Conservation (phyloP, 1,140 invertebrate species). For the Diorhabda carinulata region DNA sequence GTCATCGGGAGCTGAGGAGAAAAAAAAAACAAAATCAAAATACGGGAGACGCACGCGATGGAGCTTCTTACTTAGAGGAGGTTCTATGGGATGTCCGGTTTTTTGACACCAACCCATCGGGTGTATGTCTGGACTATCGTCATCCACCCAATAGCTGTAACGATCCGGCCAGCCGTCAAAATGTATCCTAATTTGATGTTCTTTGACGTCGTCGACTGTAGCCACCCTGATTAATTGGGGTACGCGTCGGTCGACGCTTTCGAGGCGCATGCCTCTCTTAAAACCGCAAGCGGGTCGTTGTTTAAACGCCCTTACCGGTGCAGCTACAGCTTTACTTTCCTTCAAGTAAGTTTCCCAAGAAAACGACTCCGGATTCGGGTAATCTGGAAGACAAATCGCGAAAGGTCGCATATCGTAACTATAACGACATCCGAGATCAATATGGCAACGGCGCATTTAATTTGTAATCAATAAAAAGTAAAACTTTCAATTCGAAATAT, state of each 20-base stretch:
- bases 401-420: no score
- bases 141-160: constrained; percentile 86
- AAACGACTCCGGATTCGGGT: constrained; percentile 68
- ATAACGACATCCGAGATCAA: no score
- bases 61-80: constrained; percentile 66
- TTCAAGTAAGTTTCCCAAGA: constrained; percentile 82
- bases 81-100: constrained; percentile 81
- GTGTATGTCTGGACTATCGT: constrained; percentile 87
- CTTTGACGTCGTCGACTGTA: constrained; percentile 72
- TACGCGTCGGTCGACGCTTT: constrained; percentile 85
- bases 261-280: constrained; percentile 82
- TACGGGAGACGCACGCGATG: no score
- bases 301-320: constrained; percentile 81
- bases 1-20: constrained; percentile 55
- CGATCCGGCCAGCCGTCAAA: constrained; percentile 89
- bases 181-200: constrained; percentile 75
- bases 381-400: constrained; percentile 52
- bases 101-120: constrained; percentile 86
- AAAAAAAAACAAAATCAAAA: background rate
- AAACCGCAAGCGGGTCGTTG: constrained; percentile 75
- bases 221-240: constrained; percentile 81
- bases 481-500: no score
- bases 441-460: no score
- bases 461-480: no score
- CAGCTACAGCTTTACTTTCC: constrained; percentile 69